phyloP scores from a whole-genome alignment of 2,797 vertebrate species.

The Schizopygopsis pylzovi region DNA sequence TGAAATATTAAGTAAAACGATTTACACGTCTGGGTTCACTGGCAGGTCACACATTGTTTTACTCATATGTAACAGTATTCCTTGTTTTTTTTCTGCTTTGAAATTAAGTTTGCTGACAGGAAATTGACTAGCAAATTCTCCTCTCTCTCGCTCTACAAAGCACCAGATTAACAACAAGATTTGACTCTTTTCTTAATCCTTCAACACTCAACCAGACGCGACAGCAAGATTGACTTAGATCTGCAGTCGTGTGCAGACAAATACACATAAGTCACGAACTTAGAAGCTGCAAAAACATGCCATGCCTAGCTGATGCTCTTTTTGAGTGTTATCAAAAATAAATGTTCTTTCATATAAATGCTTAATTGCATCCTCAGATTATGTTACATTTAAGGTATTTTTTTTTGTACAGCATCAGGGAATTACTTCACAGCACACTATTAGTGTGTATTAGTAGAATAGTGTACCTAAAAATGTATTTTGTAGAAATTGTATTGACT shows the following conservation, averaged over 20 bases:
- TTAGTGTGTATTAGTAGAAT: no score
- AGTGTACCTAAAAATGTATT: neutral
- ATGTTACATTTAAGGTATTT: neutral
- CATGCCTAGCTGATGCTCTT: neutral
- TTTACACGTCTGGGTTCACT: no score
- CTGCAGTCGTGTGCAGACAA: neutral
- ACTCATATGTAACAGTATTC: neutral
- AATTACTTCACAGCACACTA: neutral
- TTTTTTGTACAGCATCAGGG: neutral
- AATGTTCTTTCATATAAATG: neutral
- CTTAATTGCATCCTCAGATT: neutral
- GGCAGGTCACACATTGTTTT: no score
- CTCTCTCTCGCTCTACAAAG: conserved; percentile 21
- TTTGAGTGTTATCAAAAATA: neutral
- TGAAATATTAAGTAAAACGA: neutral
- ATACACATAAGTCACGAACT: conserved; percentile 17
- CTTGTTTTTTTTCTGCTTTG: neutral
- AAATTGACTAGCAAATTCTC: conserved; percentile 17
- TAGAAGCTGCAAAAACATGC: neutral
- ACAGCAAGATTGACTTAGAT: conserved; percentile 37
- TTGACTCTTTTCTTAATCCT: conserved; percentile 54
- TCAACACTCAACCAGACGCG: conserved; percentile 37
- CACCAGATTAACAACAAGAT: conserved; percentile 55
- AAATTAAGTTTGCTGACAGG: conserved; percentile 25
- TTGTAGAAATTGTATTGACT: neutral